Percentiles rank a stretch among this genome's conserved stretches.
Evolutionary conservation across 2,888 invertebrate genomes (phyloP).

Genomic region (Cephalotes varians): DNA sequence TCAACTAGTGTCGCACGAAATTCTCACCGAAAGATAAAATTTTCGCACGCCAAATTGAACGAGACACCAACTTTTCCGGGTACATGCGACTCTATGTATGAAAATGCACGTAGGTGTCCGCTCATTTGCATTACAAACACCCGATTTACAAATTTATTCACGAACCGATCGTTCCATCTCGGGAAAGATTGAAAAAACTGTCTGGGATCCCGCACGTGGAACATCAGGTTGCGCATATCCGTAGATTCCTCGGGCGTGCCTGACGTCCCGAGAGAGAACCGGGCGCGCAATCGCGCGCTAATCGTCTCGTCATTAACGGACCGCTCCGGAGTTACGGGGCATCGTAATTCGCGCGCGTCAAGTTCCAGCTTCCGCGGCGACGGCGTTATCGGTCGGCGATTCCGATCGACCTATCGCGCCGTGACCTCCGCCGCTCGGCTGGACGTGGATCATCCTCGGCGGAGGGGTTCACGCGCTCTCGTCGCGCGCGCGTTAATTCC

Average conservation of each 20-base stretch:
- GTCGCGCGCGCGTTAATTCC: conserved; percentile 1
- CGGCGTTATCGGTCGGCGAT: neutral
- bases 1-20: too few relatives aligned
- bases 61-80: neutral
- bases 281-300: too few relatives aligned
- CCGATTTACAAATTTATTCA: neutral
- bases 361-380: neutral
- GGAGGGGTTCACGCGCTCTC: neutral
- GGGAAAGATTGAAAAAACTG: neutral
- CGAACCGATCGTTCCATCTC: neutral
- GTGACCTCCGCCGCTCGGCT: too few relatives aligned
- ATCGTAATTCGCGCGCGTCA: neutral
- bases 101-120: neutral
- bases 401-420: too few relatives aligned
- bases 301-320: too few relatives aligned
- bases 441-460: neutral
- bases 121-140: neutral
- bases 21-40: neutral
- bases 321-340: neutral
- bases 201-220: neutral
- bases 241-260: neutral
- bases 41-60: neutral
- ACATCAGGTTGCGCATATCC: neutral
- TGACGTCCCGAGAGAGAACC: too few relatives aligned
- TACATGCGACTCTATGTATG: too few relatives aligned